Conservation (phyloP, 1,140 invertebrate species). For the Trichoplusia ni region DNA sequence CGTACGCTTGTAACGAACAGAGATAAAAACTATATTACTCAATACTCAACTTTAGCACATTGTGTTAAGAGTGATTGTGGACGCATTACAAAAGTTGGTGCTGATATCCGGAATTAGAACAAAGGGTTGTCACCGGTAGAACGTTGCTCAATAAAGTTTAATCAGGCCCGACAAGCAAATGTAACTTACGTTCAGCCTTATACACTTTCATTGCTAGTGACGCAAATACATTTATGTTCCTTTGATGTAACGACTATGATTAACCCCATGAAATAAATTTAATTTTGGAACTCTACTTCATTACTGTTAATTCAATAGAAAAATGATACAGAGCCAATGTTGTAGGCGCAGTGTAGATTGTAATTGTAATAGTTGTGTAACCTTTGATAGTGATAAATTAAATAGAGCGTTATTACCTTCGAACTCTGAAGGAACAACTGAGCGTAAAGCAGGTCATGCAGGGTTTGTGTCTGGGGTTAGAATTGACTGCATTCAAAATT, state of each 20-base stretch:
- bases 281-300: too few relatives aligned
- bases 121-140: constrained; percentile 55
- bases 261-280: constrained; percentile 4
- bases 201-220: constrained; percentile 16
- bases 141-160: constrained; percentile 58
- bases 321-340: too few relatives aligned
- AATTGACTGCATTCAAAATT: not conserved
- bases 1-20: constrained; percentile 31
- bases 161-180: constrained; percentile 47
- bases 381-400: too few relatives aligned
- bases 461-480: not conserved
- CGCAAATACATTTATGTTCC: constrained; percentile 9
- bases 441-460: not conserved
- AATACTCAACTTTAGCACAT: constrained; percentile 15
- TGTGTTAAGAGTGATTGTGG: constrained; percentile 5
- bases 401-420: too few relatives aligned
- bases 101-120: constrained; percentile 50
- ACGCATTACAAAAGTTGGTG: constrained; percentile 29
- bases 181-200: constrained; percentile 38
- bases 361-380: too few relatives aligned
- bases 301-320: too few relatives aligned
- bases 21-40: not conserved
- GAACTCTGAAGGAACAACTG: too few relatives aligned
- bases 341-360: too few relatives aligned
- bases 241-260: constrained; percentile 1